Evolutionary conservation across 2,888 invertebrate species (phyloP), one percentile per base, ranked within the genome.

Genomic region (Linnaemya tessellans): DNA sequence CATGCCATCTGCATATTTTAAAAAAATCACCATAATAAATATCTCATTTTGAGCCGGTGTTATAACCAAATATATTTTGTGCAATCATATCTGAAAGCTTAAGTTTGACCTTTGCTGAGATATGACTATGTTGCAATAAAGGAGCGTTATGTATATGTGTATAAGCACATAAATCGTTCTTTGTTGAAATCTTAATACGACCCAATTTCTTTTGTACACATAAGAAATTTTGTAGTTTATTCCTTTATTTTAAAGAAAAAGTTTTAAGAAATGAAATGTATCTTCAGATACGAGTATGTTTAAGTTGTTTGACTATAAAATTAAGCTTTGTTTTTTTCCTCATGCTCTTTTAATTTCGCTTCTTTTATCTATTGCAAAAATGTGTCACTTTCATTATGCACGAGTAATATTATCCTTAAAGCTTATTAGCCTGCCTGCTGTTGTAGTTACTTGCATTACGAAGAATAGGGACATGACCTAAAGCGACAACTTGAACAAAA

Each of bases 281-380:
- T 78, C 60, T 68, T n/a, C n/a, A n/a, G n/a, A n/a, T n/a, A n/a
- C n/a, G n/a, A n/a, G n/a, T n/a, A n/a, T n/a, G n/a, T n/a, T 68
- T 38, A 67, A 77, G 38, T 77, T 77, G 67, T 77, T 77, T 77
- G 77, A 68, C 58, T 78, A 78, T 68, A 49, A 78, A 68, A 68
- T 78, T 68, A 78, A 41, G 68, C 51, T 41, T 56, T 58, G 20
- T 38, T 67, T 56, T 75, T 13, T 64, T 38, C 49, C 67, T 77
- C 30, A 35, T 30, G 38, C 15, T 65, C 41, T 65, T 75, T 56
- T 13, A 41, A 25, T 30, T 10, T 75, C 64, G 25, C 9, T 58
- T 20, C 30, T 35, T 75, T 75, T 75, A 56, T 25, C 30, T 49
- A 20, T 35, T 20, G 10, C 20, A 49, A 73, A 75, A 54, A n/a